Conservation (phyloP, 1,140 invertebrate genomes). For the Acyrthosiphon pisum region DNA sequence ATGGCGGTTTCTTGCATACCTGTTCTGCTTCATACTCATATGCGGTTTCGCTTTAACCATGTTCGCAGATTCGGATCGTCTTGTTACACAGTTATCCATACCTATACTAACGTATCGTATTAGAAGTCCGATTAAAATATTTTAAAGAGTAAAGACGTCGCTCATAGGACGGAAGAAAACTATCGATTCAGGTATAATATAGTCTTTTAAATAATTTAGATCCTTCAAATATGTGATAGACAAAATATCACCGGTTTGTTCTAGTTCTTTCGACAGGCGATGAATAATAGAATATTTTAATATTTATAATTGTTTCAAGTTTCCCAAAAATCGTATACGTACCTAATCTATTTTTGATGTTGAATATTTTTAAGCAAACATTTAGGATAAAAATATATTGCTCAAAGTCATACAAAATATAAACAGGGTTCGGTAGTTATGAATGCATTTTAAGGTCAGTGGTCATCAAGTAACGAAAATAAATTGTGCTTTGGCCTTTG, state of each 20-base stretch:
- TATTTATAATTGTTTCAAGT: too few species aligned
- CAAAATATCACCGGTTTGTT: background rate
- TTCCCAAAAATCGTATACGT: too few species aligned
- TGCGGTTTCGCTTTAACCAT: background rate
- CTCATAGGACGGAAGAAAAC: background rate
- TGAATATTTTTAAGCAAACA: background rate
- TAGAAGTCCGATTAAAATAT: background rate
- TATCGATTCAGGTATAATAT: background rate
- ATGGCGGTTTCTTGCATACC: background rate
- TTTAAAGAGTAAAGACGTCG: background rate
- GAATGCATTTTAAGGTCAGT: too few species aligned
- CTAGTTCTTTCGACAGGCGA: background rate
- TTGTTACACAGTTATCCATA: background rate
- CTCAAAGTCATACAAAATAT: background rate
- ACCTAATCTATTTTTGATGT: background rate
- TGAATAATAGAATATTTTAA: background rate
- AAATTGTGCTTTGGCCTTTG: too few species aligned
- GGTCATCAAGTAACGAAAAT: too few species aligned
- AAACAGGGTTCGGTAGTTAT: too few species aligned
- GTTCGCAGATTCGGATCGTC: background rate
- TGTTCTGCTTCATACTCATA: background rate
- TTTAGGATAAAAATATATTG: background rate
- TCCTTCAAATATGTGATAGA: background rate
- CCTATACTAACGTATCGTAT: background rate
- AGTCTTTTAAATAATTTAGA: background rate